These are phyloP conservation scores for Allacma fusca DNA, from an alignment of 2,888 invertebrate genomes.

Conservation along the genomic window DNA sequence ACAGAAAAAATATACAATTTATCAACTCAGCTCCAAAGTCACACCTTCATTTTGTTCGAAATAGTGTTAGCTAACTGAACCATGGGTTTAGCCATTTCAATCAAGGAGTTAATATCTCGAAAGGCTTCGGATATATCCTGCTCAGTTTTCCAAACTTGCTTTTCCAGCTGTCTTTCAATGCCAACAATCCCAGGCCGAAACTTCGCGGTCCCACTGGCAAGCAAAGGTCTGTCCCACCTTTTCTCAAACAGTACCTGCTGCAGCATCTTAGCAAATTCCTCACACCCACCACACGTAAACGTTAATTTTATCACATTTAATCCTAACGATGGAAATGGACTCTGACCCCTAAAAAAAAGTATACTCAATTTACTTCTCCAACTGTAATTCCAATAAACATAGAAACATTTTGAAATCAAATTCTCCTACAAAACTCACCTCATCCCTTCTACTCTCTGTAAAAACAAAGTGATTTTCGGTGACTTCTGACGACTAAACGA, in stretches of 20 bases:
- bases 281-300: slow-evolving; percentile 70
- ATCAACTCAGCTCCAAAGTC: background rate
- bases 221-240: slow-evolving; percentile 58
- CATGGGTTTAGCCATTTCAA: slow-evolving; percentile 98
- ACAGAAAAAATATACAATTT: background rate
- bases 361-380: slow-evolving; percentile 62
- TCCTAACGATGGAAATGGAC: slow-evolving; percentile 66
- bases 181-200: slow-evolving; percentile 83
- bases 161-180: slow-evolving; percentile 90
- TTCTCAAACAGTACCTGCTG: slow-evolving; percentile 56
- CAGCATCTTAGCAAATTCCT: slow-evolving; percentile 54
- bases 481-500: slow-evolving; percentile 46
- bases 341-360: slow-evolving; percentile 75
- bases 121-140: slow-evolving; percentile 92
- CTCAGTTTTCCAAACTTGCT: slow-evolving; percentile 89
- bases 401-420: background rate
- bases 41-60: slow-evolving; percentile 84
- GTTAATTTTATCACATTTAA: slow-evolving; percentile 80
- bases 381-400: background rate
- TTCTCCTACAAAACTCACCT: slow-evolving; percentile 46
- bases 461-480: slow-evolving; percentile 73
- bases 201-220: slow-evolving; percentile 37
- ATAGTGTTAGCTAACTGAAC: slow-evolving; percentile 90
- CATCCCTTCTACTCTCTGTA: slow-evolving; percentile 63
- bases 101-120: slow-evolving; percentile 91